Evolutionary conservation across 2,113 vertebrate genomes (phyloP), one percentile per base, ranked within the genome.

Genomic region (Dromas ardeola): DNA sequence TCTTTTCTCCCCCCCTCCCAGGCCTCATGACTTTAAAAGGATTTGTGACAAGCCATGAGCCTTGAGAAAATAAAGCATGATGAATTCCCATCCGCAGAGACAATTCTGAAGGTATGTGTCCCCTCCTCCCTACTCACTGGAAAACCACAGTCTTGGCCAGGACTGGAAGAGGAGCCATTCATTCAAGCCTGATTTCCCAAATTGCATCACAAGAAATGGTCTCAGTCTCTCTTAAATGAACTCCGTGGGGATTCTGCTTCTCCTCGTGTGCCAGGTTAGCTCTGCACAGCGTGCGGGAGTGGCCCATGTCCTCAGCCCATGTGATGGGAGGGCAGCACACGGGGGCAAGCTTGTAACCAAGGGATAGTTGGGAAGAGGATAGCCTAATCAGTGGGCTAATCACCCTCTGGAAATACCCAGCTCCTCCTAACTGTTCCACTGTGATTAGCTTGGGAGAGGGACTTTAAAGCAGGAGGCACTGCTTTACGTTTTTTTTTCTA

Each of bases 51-150:
- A 88, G 87, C 73, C 67, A 69, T 61, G 65, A 88, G 83, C 93
- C 96, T 97, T 97, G 98, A 81, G 98, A 98, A 98, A 97, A 96
- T 88, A 95, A 95, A 86, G 32, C 73, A 49, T 10, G 83, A 69
- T 43, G 86, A 87, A 97, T 98, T 97, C 97, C 96, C 98, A 97
- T 56, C 96, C 34, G 4, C 27, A 36, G 66, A 79, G 95, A 94
- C 66, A 81, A 26, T 86, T 88, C 93, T 55, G n/a, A 79, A 95
- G 88, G 85, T 66, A 69, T 76, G 88, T 10, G 47, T 43, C 79
- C 71, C 89, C 90, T 90, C 95, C 96, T 89, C 59, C 81, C 70
- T 42, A 76, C 36, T 84, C 91, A 34, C 18, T 26, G 76, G 81
- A 97, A 97, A 97, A 96, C 96, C 97, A 89, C 86, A 92, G 92